Evolutionary conservation across 2,888 invertebrate species (phyloP).

Genomic region (Plebejus anna): DNA sequence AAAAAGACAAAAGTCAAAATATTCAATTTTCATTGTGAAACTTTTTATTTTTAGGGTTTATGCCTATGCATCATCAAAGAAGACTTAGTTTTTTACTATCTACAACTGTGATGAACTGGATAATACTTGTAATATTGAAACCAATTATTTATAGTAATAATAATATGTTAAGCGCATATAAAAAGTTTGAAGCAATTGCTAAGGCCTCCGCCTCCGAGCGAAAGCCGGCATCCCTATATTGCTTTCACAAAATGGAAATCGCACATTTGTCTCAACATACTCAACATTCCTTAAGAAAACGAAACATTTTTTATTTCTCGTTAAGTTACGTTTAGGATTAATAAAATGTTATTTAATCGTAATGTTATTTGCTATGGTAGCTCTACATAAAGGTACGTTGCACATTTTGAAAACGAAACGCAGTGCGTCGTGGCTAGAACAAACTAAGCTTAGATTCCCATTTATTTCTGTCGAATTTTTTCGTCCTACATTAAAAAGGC

Average conservation of each 20-base stretch:
- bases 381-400: background rate
- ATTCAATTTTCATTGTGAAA: too few relatives aligned
- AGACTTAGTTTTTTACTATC: too few relatives aligned
- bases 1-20: too few relatives aligned
- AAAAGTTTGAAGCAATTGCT: background rate
- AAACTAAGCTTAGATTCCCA: background rate
- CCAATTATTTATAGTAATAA: too few relatives aligned
- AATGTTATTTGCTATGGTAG: background rate
- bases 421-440: background rate
- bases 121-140: too few relatives aligned
- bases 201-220: background rate
- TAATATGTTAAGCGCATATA: background rate
- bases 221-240: constrained; percentile 1
- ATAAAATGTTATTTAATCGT: background rate
- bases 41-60: too few relatives aligned
- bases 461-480: background rate
- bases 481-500: background rate
- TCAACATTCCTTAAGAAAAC: background rate
- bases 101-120: too few relatives aligned
- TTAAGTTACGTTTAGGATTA: background rate
- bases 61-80: too few relatives aligned
- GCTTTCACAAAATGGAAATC: constrained; percentile 12
- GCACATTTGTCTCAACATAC: constrained; percentile 5
- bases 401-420: background rate
- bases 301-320: background rate